Base-by-base conservation (phyloP, 2,888 invertebrate species). In the Eurytoma adleriae region DNA sequence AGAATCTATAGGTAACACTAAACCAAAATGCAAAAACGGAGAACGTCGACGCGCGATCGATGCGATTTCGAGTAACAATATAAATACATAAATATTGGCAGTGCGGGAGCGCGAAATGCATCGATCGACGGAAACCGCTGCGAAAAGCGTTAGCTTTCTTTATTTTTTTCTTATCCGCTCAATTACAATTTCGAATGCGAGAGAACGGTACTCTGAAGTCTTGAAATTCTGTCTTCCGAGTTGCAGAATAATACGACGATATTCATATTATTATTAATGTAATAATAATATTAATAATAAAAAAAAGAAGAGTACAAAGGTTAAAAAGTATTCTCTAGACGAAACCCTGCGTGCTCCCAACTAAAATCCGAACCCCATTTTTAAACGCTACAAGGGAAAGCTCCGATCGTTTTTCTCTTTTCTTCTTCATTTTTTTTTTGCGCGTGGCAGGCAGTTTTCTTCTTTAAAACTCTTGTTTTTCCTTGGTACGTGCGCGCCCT, bases 361-460 rank as follows among this genome's bases (percentile, higher is more conserved):
- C 24, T 52, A 16, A 40, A 64, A 16, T 66, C 24, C 73, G n/a
- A 66, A 56, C 7, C 18, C 57, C 24, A 30, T 14, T 54, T 54
- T 62, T 57, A 40, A 73, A 83, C 84, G 83, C 40, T 18, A 59
- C 85, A 82, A 84, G 83, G 83, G 71, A 79, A 83, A 79, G 80
- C 83, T 81, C 80, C 80, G 70, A 73, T 69, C 30, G 67, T 83
- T 75, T 77, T 78, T 66, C 64, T 78, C 64, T 80, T 68, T 69
- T 67, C 59, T 62, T 66, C 24, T 62, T 62, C 72, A 54, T 80
- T 68, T 71, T 79, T 16, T 24, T 77, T 24, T 64, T 64, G 16
- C 40, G 40, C 30, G 27, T 5, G 40, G 40, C 40, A 27, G 61
- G 61, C 27, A 61, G 61, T 64, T 64, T 27, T 30, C 18, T 64